Base-by-base conservation (phyloP, 2,888 invertebrate genomes). In the Spatulosminthurus flaviceps region DNA sequence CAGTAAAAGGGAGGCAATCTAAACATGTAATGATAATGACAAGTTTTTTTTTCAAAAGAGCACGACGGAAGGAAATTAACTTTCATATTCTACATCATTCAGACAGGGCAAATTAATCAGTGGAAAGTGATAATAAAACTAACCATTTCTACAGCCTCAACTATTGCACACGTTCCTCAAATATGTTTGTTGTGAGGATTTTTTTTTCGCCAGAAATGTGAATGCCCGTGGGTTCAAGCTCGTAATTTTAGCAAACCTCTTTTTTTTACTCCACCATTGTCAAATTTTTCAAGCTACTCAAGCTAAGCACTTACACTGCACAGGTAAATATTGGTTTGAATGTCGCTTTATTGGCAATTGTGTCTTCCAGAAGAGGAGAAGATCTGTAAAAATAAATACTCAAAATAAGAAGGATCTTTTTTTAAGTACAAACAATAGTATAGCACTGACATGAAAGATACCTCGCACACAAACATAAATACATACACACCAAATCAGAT, bases 91-190 rank as follows among this genome's bases (percentile, higher is more conserved):
- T 24, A 16, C 16, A 24, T 51, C 1, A 4, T 42, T 13, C 41
- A 41, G 11, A 21, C 71, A 71, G 41, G n/a, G 29, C 24, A 26
- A 41, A 71, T 42, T 41, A 29, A 71, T 71, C 22, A 43, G 26
- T 71, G 13, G 29, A 42, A 29, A 71, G 43, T 71, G 71, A 71
- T 71, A 71, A 71, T 71, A 71, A 71, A 71, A 71, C 71, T 71
- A 71, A 71, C 43, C 34, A 71, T 43, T 69, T 69, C 34, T 69
- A 19, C 1, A 21, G 1, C 34, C 29, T 19, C 2, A 51, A 51
- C n/a, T n/a, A n/a, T n/a, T n/a, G 34, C 34, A 34, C 34, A 34
- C 34, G 34, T 34, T 7, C 34, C 9, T 51, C 9, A 51, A 51
- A 13, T 51, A 13, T 51, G 16, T 51, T 5, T 16, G 28, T 69